These are phyloP conservation scores for Cyclura pinguis DNA, from an alignment of 2,797 vertebrate species.

Conservation along the genomic window DNA sequence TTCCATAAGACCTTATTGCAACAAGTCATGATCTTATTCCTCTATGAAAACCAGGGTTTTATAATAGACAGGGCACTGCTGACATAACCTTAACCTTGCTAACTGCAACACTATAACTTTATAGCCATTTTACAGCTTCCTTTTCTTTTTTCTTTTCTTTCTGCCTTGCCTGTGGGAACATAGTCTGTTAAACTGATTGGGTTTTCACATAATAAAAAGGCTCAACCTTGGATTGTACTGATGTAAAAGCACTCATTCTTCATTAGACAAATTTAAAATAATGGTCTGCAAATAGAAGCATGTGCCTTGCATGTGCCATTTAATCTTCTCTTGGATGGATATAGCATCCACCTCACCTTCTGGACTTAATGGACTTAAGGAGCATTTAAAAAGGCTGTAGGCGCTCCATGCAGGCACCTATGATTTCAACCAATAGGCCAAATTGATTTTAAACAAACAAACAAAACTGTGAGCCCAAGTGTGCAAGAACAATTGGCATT, in stretches of 20 bases:
- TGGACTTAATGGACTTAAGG: conserved; percentile 54
- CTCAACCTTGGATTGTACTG: conserved; percentile 52
- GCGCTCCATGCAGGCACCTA: conserved; percentile 6
- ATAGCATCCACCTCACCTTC: conserved; percentile 21
- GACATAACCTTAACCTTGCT: conserved; percentile 67
- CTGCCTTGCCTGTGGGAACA: conserved; percentile 55
- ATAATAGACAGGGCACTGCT: conserved; percentile 65
- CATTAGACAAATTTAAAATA: conserved; percentile 67
- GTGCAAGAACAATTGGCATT: not conserved
- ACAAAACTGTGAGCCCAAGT: not conserved
- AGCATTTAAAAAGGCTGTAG: conserved; percentile 56
- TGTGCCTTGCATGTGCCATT: conserved; percentile 55
- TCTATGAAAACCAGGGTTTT: conserved; percentile 55
- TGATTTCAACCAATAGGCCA: conserved; percentile 47
- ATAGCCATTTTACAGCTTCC: conserved; percentile 63
- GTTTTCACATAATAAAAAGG: conserved; percentile 60
- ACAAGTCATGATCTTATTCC: conserved; percentile 42
- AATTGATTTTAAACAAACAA: conserved; percentile 13
- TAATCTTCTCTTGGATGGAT: conserved; percentile 22
- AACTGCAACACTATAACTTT: conserved; percentile 63
- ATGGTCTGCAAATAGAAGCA: conserved; percentile 61
- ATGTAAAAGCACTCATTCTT: conserved; percentile 59
- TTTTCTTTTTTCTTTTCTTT: conserved; percentile 43
- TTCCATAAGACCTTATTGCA: conserved; percentile 56
- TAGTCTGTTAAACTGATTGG: conserved; percentile 56